Evolutionary conservation across 2,113 vertebrate genomes (phyloP).

Genomic region (Odocoileus hemionus): DNA sequence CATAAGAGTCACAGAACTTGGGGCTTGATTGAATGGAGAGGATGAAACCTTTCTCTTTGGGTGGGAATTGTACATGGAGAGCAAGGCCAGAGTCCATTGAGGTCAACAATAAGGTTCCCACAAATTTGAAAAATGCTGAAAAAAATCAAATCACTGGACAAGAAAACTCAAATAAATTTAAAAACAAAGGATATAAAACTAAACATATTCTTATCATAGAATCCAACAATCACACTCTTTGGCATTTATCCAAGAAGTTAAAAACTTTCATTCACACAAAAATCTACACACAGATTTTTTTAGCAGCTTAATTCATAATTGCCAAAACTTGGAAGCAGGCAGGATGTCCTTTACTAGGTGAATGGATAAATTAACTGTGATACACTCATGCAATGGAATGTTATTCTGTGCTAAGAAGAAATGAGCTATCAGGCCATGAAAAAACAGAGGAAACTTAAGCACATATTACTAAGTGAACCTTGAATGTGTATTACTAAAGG

Average conservation of each 20-base stretch:
- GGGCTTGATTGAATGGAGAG: background rate
- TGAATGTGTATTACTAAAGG: background rate
- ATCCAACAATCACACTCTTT: background rate
- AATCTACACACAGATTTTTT: background rate
- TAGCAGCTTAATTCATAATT: background rate
- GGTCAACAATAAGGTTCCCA: fast-evolving
- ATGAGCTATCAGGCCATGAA: background rate
- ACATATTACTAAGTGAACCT: background rate
- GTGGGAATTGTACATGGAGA: fast-evolving
- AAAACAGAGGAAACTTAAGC: background rate
- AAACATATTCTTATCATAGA: background rate
- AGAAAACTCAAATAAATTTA: background rate
- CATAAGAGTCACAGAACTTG: background rate
- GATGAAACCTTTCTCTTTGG: background rate
- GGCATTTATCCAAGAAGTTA: background rate
- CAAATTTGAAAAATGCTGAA: background rate
- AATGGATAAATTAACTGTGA: background rate
- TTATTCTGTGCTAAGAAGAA: background rate
- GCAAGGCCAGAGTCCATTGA: background rate
- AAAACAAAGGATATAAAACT: background rate
- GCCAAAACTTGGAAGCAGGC: background rate
- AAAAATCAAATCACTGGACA: background rate
- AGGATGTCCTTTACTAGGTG: background rate
- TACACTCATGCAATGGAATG: background rate
- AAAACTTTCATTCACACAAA: background rate